Conservation (phyloP, 2,113 vertebrate species). For the Hipposideros armiger region DNA sequence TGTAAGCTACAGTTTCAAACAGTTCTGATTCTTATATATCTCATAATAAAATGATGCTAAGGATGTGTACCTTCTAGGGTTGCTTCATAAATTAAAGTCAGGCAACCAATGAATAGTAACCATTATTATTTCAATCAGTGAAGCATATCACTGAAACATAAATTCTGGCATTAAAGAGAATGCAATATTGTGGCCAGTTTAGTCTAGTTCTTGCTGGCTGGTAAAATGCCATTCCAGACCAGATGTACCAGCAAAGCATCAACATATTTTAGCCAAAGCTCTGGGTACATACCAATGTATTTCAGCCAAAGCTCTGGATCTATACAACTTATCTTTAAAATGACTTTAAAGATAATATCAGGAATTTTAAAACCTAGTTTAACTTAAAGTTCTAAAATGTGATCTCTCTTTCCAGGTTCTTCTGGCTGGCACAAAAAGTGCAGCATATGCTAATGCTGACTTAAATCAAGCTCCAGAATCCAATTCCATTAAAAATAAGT, state of each 20-base stretch:
- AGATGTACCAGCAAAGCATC: not conserved
- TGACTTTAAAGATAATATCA: not conserved
- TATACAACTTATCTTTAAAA: not conserved
- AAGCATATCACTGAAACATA: not conserved
- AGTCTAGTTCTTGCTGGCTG: not conserved
- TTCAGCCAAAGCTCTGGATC: not conserved
- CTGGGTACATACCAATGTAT: not conserved
- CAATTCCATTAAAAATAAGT: not conserved
- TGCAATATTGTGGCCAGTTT: not conserved
- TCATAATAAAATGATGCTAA: constrained; percentile 31
- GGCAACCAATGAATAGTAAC: not conserved
- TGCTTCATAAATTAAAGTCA: not conserved
- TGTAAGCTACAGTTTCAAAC: not conserved
- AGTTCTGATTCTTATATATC: not conserved
- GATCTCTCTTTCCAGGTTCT: not conserved
- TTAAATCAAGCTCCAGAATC: not conserved
- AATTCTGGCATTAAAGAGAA: not conserved
- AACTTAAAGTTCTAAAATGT: not conserved
- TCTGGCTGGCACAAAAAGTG: not conserved
- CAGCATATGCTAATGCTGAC: not conserved
- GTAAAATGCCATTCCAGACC: not conserved
- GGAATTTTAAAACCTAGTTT: not conserved
- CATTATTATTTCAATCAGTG: constrained; percentile 33
- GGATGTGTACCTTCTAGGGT: not conserved
- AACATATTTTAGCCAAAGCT: not conserved